Evolutionary conservation across 2,888 invertebrate species (phyloP).

Genomic region (Apeira syringaria): DNA sequence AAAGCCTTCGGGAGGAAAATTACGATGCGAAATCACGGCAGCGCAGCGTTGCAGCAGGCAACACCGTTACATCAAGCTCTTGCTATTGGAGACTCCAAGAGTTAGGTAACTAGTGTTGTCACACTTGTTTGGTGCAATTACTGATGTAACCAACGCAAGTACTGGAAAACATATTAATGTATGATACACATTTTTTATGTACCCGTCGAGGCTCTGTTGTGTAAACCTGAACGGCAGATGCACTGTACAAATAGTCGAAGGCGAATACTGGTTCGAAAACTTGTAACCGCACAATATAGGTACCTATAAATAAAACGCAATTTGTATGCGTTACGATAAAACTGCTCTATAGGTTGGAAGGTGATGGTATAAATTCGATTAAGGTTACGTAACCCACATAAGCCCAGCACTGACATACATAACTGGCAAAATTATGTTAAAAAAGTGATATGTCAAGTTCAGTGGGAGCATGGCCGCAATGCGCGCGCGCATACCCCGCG

Average conservation of each 20-base stretch:
- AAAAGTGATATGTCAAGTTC: slow-evolving; percentile 77
- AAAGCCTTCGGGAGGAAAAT: slow-evolving; percentile 52
- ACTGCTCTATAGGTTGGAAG: background rate
- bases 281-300: slow-evolving; percentile 1
- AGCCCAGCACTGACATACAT: slow-evolving; percentile 52
- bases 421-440: slow-evolving; percentile 61
- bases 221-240: slow-evolving; percentile 32
- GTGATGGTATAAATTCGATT: slow-evolving; percentile 22
- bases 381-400: slow-evolving; percentile 37
- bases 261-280: slow-evolving; percentile 3
- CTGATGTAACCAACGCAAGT: slow-evolving; percentile 56
- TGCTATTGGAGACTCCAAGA: slow-evolving; percentile 59
- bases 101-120: slow-evolving; percentile 77
- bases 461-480: slow-evolving; percentile 61
- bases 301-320: no score
- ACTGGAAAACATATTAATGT: slow-evolving; percentile 36
- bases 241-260: slow-evolving; percentile 7
- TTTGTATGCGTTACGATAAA: no score
- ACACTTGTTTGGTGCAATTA: slow-evolving; percentile 72
- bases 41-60: slow-evolving; percentile 41
- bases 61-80: slow-evolving; percentile 63
- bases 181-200: slow-evolving; percentile 18
- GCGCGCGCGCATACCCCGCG: slow-evolving; percentile 56
- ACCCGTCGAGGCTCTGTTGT: slow-evolving; percentile 12
- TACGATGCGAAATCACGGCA: slow-evolving; percentile 51